A percentile compares a stretch with the other conserved stretches of the same genome.
phyloP scores from a whole-genome alignment of 2,888 invertebrate genomes.

The Bombylius major region DNA sequence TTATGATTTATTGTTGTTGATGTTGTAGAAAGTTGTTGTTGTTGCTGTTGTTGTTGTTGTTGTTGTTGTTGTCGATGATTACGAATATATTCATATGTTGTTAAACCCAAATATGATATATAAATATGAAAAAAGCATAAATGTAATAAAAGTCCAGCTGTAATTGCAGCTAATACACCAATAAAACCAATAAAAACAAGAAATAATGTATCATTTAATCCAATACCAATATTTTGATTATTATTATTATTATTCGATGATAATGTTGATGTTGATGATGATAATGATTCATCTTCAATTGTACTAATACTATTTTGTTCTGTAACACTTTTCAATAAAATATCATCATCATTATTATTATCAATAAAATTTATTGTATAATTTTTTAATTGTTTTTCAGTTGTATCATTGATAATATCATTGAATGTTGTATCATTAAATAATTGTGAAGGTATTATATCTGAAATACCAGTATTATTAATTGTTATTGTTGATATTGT shows the following conservation, averaged over 20 bases:
- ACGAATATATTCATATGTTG: conserved; percentile 79
- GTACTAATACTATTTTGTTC: too few relatives aligned
- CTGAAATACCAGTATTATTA: conserved; percentile 2
- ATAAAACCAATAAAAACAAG: conserved; percentile 48
- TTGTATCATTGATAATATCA: not conserved
- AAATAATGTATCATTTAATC: conserved; percentile 45
- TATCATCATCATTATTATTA: conserved; percentile 8
- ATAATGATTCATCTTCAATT: not conserved
- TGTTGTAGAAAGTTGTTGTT: not conserved
- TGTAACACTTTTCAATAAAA: conserved; percentile 11
- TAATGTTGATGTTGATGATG: conserved; percentile 5
- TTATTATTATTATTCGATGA: conserved; percentile 7
- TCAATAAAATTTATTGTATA: not conserved
- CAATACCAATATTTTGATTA: conserved; percentile 25
- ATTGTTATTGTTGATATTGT: conserved; percentile 2
- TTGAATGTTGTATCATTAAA: not conserved
- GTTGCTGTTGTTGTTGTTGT: conserved; percentile 20
- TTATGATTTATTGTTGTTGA: conserved; percentile 12
- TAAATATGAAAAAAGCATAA: conserved; percentile 81
- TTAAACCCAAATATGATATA: conserved; percentile 69
- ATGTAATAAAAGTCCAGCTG: conserved; percentile 66
- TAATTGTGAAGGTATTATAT: conserved; percentile 12
- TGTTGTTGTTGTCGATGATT: conserved; percentile 35
- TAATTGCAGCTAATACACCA: conserved; percentile 58
- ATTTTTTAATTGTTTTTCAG: not conserved